These are phyloP conservation scores for Serinus canaria DNA, from an alignment of 2,113 vertebrate genomes.

Conservation along the genomic window DNA sequence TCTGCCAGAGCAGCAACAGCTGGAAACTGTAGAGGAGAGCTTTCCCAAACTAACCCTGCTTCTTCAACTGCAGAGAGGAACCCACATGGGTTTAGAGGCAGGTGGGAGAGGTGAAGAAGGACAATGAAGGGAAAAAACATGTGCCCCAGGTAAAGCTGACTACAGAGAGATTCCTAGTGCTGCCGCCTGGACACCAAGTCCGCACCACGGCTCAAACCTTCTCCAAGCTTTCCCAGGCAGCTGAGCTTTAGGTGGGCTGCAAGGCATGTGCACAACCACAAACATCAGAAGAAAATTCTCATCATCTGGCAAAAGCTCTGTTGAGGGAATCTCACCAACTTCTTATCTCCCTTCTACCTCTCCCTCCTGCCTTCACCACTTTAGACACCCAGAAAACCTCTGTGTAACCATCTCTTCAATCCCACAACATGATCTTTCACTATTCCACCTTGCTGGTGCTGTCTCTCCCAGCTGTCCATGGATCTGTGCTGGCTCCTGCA, in stretches of 20 bases:
- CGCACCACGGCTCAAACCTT: not conserved
- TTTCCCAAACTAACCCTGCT: not conserved
- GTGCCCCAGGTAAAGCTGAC: not conserved
- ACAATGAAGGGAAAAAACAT: not conserved
- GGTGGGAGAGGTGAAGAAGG: not conserved
- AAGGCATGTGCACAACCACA: rapidly evolving
- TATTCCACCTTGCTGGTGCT: rapidly evolving
- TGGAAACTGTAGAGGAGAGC: not conserved
- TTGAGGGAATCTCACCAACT: not conserved
- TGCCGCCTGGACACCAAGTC: not conserved
- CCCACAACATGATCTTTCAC: rapidly evolving
- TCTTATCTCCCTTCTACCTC: not conserved
- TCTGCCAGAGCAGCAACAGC: not conserved
- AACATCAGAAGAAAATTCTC: rapidly evolving
- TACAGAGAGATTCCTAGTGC: not conserved
- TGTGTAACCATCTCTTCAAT: not conserved
- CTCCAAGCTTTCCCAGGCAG: not conserved
- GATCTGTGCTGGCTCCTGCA: rapidly evolving
- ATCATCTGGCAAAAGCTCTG: not conserved
- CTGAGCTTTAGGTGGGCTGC: not conserved
- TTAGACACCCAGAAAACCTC: not conserved
- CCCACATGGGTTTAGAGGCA: rapidly evolving
- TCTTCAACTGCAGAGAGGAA: not conserved
- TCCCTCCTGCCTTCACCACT: not conserved
- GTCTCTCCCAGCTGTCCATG: rapidly evolving